A percentile compares a stretch with the other conserved stretches of the same genome.
These are phyloP conservation scores for Oedothorax gibbosus DNA, from an alignment of 1,140 invertebrate species.

Conservation along the genomic window DNA sequence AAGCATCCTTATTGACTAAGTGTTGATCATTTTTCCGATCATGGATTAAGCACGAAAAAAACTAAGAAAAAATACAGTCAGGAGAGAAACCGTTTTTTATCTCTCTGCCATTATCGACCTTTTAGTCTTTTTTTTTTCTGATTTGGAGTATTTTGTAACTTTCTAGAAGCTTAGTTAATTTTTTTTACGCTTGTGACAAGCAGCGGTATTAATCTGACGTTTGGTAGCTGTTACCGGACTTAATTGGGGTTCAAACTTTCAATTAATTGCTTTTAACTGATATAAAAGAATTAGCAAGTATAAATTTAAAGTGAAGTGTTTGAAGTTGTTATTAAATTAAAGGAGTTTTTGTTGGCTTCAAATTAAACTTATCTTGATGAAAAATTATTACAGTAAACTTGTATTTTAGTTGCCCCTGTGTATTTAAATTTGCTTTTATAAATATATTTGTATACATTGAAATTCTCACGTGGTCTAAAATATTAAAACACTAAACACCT, in stretches of 20 bases:
- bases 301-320: constrained; percentile 4
- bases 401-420: neutral
- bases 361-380: neutral
- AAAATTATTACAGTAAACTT: neutral
- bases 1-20: constrained; percentile 37
- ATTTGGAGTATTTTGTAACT: neutral
- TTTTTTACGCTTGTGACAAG: constrained; percentile 11
- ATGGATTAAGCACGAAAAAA: constrained; percentile 28
- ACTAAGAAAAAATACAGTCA: constrained; percentile 1
- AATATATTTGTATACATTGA: too few relatives aligned
- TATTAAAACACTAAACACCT: too few relatives aligned
- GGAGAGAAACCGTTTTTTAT: constrained; percentile 4
- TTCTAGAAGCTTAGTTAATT: neutral
- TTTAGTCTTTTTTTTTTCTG: neutral
- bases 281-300: neutral
- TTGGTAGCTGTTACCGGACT: constrained; percentile 31
- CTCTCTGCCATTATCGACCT: constrained; percentile 41
- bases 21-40: constrained; percentile 52
- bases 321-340: constrained; percentile 11
- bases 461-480: too few relatives aligned
- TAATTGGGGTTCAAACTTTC: constrained; percentile 43
- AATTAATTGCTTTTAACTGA: constrained; percentile 11
- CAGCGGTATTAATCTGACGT: constrained; percentile 38
- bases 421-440: too few relatives aligned
- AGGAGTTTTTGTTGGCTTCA: neutral